Evolutionary conservation across 2,888 invertebrate species (phyloP).

Genomic region (Rhamphomyia laevipes): DNA sequence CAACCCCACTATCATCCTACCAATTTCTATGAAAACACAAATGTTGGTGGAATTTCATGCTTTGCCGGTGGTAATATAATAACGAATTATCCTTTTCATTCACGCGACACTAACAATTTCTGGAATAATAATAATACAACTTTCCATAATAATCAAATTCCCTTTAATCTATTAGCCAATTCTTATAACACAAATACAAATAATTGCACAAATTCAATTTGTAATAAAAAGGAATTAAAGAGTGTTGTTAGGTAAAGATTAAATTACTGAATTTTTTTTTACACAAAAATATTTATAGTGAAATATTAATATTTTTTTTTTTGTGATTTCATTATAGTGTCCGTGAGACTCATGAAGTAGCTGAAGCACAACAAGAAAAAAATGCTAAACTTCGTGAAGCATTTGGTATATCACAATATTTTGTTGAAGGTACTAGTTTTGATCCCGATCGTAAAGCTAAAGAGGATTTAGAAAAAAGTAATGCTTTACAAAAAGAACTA

Average conservation of each 20-base stretch:
- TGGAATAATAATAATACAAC: not conserved
- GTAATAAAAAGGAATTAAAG: constrained; percentile 21
- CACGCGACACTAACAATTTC: not conserved
- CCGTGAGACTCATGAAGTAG: constrained; percentile 90
- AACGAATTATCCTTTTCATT: constrained; percentile 4
- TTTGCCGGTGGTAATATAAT: constrained; percentile 11
- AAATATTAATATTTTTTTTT: not conserved
- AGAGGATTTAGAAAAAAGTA: constrained; percentile 39
- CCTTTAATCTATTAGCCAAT: constrained; percentile 12
- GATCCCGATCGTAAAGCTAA: constrained; percentile 60
- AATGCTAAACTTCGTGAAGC: constrained; percentile 87
- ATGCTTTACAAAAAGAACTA: constrained; percentile 37
- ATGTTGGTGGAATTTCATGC: not conserved
- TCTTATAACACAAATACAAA: constrained; percentile 8
- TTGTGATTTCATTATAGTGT: constrained; percentile 47
- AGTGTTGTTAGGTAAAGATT: constrained; percentile 27
- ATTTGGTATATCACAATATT: constrained; percentile 87
- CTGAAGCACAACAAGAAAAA: constrained; percentile 91
- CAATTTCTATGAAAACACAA: no score
- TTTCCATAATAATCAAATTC: constrained; percentile 10
- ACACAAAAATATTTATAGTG: not conserved
- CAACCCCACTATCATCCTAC: no score
- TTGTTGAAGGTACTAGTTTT: constrained; percentile 87
- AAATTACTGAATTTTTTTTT: constrained; percentile 7
- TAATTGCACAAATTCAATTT: constrained; percentile 4